Base-by-base conservation (phyloP, 1,140 invertebrate genomes). In the Dendroctonus valens region DNA sequence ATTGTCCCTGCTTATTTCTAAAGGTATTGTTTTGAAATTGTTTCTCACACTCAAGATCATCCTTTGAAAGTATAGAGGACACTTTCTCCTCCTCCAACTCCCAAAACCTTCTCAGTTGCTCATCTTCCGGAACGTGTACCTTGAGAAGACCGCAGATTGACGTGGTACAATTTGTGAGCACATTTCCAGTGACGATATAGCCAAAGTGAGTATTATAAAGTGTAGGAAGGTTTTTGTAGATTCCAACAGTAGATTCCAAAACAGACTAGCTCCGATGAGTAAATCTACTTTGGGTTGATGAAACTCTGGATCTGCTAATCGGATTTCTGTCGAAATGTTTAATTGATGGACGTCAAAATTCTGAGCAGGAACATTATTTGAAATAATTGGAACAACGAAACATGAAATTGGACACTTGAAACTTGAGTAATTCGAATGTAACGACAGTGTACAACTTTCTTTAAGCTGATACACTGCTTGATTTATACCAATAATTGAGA, bases 31-130 rank as follows among this genome's bases (percentile, higher is more conserved):
- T 51, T 11, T n/a, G 11, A 15, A 51, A 51, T n/a, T 51, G 49
- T 12, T 15, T 15, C 14, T 51, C 49, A 51, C 49, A 51, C 50
- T 52, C 50, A 52, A 52, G 11, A 52, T 15, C 15, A 5, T 52
- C 50, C 50, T 52, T 52, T 2, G 50, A 12, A 12, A 52, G 50
- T 52, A 52, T 15, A 8, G 11, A 12, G 15, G 11, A 11, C 7
- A 52, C 50, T 15, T 52, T 52, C 11, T 3, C 50, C 50, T 52
- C 50, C 5, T 52, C 50, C 3, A 52, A 15, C 5, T 52, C 50
- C 50, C 50, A 52, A 52, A 52, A 52, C 50, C 5, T 52, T 52
- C 15, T 52, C 15, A 52, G 15, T 15, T 52, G 50, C 50, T 52
- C 50, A 52, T 52, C 50, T 52, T 52, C 50, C 15, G 50, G 50